A percentile compares a stretch with the other conserved stretches of the same genome.
Evolutionary conservation across 2,888 invertebrate species (phyloP).

Genomic region (Himalopsyche anomala): DNA sequence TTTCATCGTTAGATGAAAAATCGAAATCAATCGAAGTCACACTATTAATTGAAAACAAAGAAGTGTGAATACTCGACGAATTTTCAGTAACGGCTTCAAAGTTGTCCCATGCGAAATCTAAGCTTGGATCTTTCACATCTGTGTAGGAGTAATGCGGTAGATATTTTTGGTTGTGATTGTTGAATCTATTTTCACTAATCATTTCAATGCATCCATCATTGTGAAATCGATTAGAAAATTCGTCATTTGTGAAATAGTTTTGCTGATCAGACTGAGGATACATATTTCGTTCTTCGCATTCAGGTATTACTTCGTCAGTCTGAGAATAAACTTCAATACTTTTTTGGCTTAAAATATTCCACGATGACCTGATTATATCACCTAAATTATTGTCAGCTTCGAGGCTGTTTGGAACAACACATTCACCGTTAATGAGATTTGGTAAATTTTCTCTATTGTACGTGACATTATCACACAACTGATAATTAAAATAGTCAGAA

Average conservation of each 20-base stretch:
- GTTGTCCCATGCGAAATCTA: not conserved
- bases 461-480: not conserved
- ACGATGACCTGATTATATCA: slow-evolving; percentile 16
- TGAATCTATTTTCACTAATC: not conserved
- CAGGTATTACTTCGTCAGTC: not conserved
- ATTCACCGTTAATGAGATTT: not conserved
- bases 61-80: not conserved
- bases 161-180: not conserved
- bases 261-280: not conserved
- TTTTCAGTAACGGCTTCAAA: not conserved
- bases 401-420: not conserved
- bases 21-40: not conserved
- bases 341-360: slow-evolving; percentile 12
- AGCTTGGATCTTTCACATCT: not conserved
- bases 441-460: slow-evolving; percentile 36
- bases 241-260: not conserved
- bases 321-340: not conserved
- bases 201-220: not conserved
- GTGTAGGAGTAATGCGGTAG: not conserved
- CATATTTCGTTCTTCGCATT: not conserved
- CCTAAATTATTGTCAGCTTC: not conserved
- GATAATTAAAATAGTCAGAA: not conserved
- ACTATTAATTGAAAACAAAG: not conserved
- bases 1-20: not conserved
- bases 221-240: not conserved